Percentiles rank a stretch among this genome's conserved stretches.
Conservation (phyloP, 1,140 invertebrate genomes). For the Aphis gossypii region DNA sequence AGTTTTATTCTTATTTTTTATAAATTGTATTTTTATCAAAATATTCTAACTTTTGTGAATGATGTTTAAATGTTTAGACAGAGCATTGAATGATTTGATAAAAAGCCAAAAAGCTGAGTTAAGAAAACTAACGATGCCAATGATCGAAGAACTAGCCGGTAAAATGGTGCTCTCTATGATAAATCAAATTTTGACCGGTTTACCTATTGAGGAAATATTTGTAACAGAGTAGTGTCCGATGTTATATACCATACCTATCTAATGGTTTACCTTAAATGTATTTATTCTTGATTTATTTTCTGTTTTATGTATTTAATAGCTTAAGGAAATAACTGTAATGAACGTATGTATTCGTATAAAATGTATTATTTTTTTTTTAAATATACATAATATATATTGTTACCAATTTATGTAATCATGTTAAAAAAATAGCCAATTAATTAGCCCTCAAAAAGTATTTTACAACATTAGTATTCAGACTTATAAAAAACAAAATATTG, state of each 20-base stretch:
- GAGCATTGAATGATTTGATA: slow-evolving; percentile 60
- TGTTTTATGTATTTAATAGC: neutral
- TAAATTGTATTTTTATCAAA: neutral
- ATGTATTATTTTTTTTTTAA: neutral
- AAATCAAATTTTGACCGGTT: slow-evolving; percentile 61
- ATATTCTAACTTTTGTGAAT: neutral
- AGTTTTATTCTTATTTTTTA: neutral
- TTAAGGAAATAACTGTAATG: neutral
- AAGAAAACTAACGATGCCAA: slow-evolving; percentile 59
- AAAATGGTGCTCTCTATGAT: slow-evolving; percentile 60
- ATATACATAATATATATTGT: neutral
- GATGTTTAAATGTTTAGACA: slow-evolving; percentile 59
- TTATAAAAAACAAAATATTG: neutral
- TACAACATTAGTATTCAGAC: neutral
- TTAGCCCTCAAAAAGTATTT: neutral
- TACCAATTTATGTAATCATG: neutral
- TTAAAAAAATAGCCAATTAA: neutral
- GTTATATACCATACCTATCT: neutral
- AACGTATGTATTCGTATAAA: neutral
- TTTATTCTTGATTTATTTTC: neutral
- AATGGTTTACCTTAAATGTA: neutral
- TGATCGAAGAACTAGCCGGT: slow-evolving; percentile 59
- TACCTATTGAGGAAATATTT: slow-evolving; percentile 61
- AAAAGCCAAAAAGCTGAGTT: slow-evolving; percentile 62
- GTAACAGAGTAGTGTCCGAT: neutral